Base-by-base conservation (phyloP, 2,888 invertebrate species). In the Caenorhabditis sp. region DNA sequence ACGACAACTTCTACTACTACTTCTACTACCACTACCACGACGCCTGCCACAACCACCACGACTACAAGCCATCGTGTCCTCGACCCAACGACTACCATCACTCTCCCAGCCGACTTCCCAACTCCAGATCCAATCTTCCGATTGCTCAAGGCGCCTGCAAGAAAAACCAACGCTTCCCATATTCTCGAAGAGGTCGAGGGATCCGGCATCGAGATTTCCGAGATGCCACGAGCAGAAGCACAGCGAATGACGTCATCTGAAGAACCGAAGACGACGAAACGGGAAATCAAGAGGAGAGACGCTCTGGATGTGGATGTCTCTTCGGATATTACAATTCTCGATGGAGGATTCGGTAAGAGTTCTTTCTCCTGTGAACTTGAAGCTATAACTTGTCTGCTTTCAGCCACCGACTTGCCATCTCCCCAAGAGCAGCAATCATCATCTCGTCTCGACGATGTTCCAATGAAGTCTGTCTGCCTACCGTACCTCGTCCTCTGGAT, bases 301-400 rank as follows among this genome's bases (percentile, higher is more conserved):
- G 83, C 86, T 15, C 64, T 90, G 53, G 90, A 90, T 68, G 85
- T 90, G 47, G 90, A 90, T 67, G 87, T 90, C 32, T 78, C 86
- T n/a, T 89, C 90, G 20, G 90, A 90, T 55, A 65, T 90, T 65
- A 90, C 89, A 9, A 88, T 90, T 64, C 60, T 90, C 22, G 90
- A 90, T 61, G 85, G 84, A 61, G 87, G 89, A 37, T 82, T 82
- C 64, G 88, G 88, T 87, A 80, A 78, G 84, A 13, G 6, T n/a
- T n/a, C n/a, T n/a, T n/a, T 3, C 13, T 28, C 20, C 15, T 44
- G n/a, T n/a, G 47, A 61, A 44, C n/a, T 24, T 3, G n/a, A 3
- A 55, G 15, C 15, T 28, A 13, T 26, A 22, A 13, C 8, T 3
- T 8, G 13, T 11, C 26, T 26, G 11, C 47, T 76, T 81, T 62